Evolutionary conservation across 1,140 invertebrate genomes (phyloP), one percentile per base, ranked within the genome.

Genomic region (Carposina sasakii): DNA sequence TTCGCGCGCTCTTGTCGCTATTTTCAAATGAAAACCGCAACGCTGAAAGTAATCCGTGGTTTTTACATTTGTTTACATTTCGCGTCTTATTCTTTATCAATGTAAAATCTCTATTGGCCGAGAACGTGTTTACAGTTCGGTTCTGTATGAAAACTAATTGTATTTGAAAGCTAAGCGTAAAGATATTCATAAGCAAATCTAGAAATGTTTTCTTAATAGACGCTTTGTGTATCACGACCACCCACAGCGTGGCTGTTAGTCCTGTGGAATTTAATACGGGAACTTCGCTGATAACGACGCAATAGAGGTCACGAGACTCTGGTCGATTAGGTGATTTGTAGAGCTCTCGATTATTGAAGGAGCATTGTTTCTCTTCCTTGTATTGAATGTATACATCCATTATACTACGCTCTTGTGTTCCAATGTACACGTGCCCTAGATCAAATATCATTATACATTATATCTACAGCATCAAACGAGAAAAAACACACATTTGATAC

Each of bases 181-280:
- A n/a, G n/a, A n/a, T n/a, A n/a, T n/a, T n/a, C n/a, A n/a, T n/a
- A n/a, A n/a, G n/a, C n/a, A n/a, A n/a, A n/a, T n/a, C n/a, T n/a
- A n/a, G n/a, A n/a, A n/a, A n/a, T 69, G 67, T 67, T 71, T 66
- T 66, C 54, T 62, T 63, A 68, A 62, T 71, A 56, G 49, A 34
- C 23, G 34, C 54, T 48, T 62, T 48, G 62, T 56, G 26, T 57
- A 58, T 63, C 53, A 44, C 16, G 34, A 31, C 61, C 52, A 64
- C 12, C 41, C 13, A 50, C 4, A 40, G 10, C 28, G 22, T 55
- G 57, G 10, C 46, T 41, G 19, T 21, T 1, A n/a, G 15, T 23
- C 10, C 15, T 21, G 19, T 21, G 22, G 12, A 21, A 21, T 21
- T 21, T 20, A 30, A n/a, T 17, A 34, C 21, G 28, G 23, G 51